A percentile compares a stretch with the other conserved stretches of the same genome.
Conservation (phyloP, 2,113 vertebrate genomes). For the Sus scrofa region DNA sequence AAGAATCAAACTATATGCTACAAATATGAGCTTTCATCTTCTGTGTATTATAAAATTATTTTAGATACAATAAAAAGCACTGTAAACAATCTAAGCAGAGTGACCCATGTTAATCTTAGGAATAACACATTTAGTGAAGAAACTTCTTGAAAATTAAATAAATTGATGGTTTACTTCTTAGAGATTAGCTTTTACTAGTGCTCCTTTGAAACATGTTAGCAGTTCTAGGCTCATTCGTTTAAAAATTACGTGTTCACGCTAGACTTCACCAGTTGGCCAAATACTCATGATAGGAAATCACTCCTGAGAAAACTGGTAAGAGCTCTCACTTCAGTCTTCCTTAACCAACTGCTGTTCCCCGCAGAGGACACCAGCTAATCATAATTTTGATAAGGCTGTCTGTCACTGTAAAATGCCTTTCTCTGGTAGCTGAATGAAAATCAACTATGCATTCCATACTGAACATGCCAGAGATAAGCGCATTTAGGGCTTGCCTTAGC, state of each 20-base stretch:
- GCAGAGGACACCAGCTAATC: not conserved
- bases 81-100: not conserved
- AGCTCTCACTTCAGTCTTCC: not conserved
- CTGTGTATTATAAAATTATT: not conserved
- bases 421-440: not conserved
- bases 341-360: not conserved
- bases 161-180: constrained; percentile 2
- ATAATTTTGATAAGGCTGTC: not conserved
- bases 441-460: not conserved
- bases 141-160: not conserved
- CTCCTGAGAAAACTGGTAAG: not conserved
- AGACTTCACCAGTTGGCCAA: not conserved
- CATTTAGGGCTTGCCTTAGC: not conserved
- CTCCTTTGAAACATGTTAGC: not conserved
- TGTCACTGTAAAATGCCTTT: constrained; percentile 11
- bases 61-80: not conserved
- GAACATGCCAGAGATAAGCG: not conserved
- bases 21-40: constrained; percentile 13
- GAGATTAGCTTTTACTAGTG: not conserved
- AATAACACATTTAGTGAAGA: not conserved
- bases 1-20: constrained; percentile 40
- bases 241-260: not conserved
- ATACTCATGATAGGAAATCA: not conserved
- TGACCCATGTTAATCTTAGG: constrained; percentile 5
- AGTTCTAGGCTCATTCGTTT: not conserved